Evolutionary conservation across 2,113 vertebrate species (phyloP), one percentile per base, ranked within the genome.

Genomic region (Epinephelus cyanopodus): DNA sequence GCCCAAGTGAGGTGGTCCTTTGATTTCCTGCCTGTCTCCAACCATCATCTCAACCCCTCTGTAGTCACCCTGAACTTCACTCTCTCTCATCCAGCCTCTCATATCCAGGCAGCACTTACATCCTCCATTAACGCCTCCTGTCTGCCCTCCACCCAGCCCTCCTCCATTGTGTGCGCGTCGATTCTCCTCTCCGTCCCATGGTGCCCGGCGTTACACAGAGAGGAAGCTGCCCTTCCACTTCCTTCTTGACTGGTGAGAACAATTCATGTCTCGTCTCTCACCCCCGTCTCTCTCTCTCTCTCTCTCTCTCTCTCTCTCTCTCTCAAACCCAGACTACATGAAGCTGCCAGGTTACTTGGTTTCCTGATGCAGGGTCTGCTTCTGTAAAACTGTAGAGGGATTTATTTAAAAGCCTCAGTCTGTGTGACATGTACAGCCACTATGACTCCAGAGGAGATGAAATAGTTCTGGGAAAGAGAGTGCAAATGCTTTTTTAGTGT

Each of bases 191-290:
- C 78, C 61, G 61, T 92, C 91, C 81, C 76, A 77, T 62, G 33
- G 74, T 90, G 83, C 78, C 78, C 13, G 61, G 79, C 60, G 23
- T 75, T 62, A 54, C 77, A 72, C 74, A 77, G 64, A 90, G 79
- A 93, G 93, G 94, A 95, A 94, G 84, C 78, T 81, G 87, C 87
- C 85, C 67, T 92, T 94, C 87, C 90, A 93, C 84, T 91, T 94
- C 93, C 92, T 92, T 52, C 84, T 90, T 81, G 57, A 75, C 82
- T 85, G 84, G 79, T 92, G 90, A 90, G 92, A 93, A 95, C 88
- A 94, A 93, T 93, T 86, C 68, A 56, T 66, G 77, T 71, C 79
- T 88, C 47, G 70, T 92, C 85, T 81, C 92, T 89, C 88, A 87
- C 86, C 85, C 81, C 47, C n/a, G 17, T 69, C 56, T 42, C 52